Evolutionary conservation across 2,113 vertebrate species (phyloP).

Genomic region (Gymnorhina tibicen): DNA sequence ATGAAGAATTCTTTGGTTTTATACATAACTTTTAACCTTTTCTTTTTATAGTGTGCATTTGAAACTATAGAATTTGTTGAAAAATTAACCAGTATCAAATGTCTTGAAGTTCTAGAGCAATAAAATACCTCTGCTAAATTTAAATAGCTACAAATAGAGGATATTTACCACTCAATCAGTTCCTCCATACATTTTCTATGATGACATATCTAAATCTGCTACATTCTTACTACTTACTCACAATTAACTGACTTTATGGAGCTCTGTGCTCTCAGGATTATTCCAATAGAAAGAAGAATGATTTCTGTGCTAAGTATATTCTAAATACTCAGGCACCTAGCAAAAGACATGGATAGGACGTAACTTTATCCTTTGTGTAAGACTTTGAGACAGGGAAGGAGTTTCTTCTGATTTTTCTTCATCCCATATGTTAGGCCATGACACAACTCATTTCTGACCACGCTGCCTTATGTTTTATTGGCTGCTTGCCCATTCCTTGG

Average conservation of each 20-base stretch:
- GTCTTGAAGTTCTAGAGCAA: not conserved
- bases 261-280: not conserved
- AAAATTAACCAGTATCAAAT: not conserved
- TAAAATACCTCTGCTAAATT: not conserved
- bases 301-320: not conserved
- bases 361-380: not conserved
- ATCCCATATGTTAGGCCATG: constrained; percentile 1
- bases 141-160: not conserved
- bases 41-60: not conserved
- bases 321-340: not conserved
- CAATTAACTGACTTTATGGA: not conserved
- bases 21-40: not conserved
- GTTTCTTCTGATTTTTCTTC: not conserved
- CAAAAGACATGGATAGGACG: not conserved
- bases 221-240: not conserved
- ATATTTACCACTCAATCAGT: not conserved
- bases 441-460: constrained; percentile 37
- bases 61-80: not conserved
- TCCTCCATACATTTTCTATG: not conserved
- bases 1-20: not conserved
- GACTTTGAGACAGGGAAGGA: not conserved
- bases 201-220: not conserved
- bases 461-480: constrained; percentile 50
- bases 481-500: constrained; percentile 56
- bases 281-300: not conserved